These are phyloP conservation scores for Mormyrus lacerda DNA, from an alignment of 2,113 vertebrate genomes.

Conservation along the genomic window DNA sequence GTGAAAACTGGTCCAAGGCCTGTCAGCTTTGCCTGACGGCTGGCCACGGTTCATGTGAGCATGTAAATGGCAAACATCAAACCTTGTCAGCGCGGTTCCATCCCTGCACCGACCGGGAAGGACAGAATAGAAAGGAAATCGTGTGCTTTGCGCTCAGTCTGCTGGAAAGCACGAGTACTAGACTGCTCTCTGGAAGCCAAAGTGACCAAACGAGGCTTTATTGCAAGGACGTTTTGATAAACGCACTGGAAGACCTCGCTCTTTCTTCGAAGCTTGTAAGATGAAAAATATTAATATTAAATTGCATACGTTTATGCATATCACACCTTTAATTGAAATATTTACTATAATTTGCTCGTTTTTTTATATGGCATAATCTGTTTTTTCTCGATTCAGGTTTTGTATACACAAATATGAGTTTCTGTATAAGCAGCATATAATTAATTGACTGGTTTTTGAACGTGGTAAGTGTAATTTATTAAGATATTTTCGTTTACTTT, in stretches of 20 bases:
- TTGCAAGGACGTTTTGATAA: conserved; percentile 49
- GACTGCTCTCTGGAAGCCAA: conserved; percentile 33
- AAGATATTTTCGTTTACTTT: background rate
- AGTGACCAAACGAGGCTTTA: conserved; percentile 27
- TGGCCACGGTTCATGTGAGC: background rate
- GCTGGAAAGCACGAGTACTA: conserved; percentile 53
- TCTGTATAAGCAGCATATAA: background rate
- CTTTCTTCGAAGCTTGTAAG: conserved; percentile 72
- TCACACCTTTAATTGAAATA: background rate
- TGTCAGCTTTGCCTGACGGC: background rate
- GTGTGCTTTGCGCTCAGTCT: conserved; percentile 64
- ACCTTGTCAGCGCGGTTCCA: background rate
- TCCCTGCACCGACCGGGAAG: background rate
- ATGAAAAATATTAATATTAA: conserved; percentile 1
- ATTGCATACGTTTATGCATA: background rate
- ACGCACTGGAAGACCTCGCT: conserved; percentile 55
- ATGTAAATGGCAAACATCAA: background rate
- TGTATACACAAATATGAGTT: background rate
- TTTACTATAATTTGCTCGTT: background rate
- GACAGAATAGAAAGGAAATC: conserved; percentile 39
- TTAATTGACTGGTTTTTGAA: background rate
- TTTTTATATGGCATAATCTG: background rate
- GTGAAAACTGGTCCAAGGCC: conserved; percentile 3
- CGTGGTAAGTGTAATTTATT: background rate
- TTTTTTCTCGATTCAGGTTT: background rate